Evolutionary conservation across 2,113 vertebrate genomes (phyloP), one percentile per base, ranked within the genome.

Genomic region (Leucoraja erinaceus): DNA sequence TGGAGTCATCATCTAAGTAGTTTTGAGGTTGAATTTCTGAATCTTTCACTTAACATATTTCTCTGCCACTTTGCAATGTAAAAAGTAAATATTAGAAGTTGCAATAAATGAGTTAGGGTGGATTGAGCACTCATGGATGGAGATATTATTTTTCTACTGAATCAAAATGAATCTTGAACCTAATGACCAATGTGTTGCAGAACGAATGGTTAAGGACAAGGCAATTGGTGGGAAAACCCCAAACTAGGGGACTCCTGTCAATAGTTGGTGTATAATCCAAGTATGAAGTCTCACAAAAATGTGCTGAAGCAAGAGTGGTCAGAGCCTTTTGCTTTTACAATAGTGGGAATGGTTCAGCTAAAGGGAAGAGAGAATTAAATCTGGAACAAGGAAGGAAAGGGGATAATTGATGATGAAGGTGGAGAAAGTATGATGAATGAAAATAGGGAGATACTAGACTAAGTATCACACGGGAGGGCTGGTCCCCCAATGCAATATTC

Each of bases 11-110:
- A 72, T 74, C 33, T 47, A 14, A 74, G 93, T 94, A 0, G 81
- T 94, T 0, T 93, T 93, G 94, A 93, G 93, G 74, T 94, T 95
- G 70, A 93, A 83, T 94, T 95, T 93, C 94, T 95, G 68, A 63
- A 93, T 94, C 94, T 95, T 95, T 95, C 94, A 94, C 94, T 96
- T 96, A 93, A 96, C 95, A 95, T 95, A 86, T 94, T 96, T 95
- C 94, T 96, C 10, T 31, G 94, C 10, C 7, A 94, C 59, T 90
- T 93, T 93, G 14, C 81, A 91, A 66, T 3, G 92, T 93, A 83
- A 86, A 47, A 84, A 93, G 66, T 94, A 94, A 95, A 94, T 90
- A 94, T 93, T 91, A 6, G 5, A 72, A 72, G 4, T 72, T 74
- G 22, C 20, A 72, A 38, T 72, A 22, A 74, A 72, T 72, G 28